phyloP scores from a whole-genome alignment of 1,140 invertebrate genomes.

The roundworm (Caenorhabditis elegans) region WBcel235 BX284606.5:5694501-5695000 shows the following conservation, averaged over 20 bases:
- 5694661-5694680: not conserved
- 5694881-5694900: slow-evolving; percentile 24
- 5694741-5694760: not conserved
- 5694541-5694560: not conserved
- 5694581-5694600: not conserved
- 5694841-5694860: not conserved
- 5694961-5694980: slow-evolving; percentile 55
- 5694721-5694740: not conserved
- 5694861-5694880: not conserved
- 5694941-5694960: slow-evolving; percentile 58
- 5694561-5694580: not conserved
- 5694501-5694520: too few species aligned
- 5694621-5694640: not conserved
- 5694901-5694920: slow-evolving; percentile 36
- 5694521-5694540: too few species aligned
- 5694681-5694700: not conserved
- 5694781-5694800: not conserved
- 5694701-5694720: not conserved
- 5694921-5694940: slow-evolving; percentile 42
- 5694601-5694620: too few species aligned
- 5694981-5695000: slow-evolving; percentile 73
- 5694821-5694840: not conserved
- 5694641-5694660: slow-evolving; percentile 20
- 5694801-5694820: not conserved
- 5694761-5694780: not conserved